Percentiles rank a stretch among this genome's conserved stretches.
phyloP scores from a whole-genome alignment of 2,888 invertebrate species.

The Rhingia rostrata region DNA sequence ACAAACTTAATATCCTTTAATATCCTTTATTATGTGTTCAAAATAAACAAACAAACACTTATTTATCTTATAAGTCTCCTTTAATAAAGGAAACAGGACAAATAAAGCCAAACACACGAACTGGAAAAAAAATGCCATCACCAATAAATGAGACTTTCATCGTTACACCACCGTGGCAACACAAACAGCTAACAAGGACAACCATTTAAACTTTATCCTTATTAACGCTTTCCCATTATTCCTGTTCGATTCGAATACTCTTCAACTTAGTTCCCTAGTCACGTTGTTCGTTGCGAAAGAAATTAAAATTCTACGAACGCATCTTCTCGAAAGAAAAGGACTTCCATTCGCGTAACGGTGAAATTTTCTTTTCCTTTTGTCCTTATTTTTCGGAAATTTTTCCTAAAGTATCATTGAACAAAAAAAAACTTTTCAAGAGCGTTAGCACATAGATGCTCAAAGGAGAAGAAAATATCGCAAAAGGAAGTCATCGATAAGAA shows the following conservation, averaged over 20 bases:
- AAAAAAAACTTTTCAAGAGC: slow-evolving; percentile 1
- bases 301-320: slow-evolving; percentile 72
- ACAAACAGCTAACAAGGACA: slow-evolving; percentile 67
- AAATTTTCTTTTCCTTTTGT: slow-evolving; percentile 8
- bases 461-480: background rate
- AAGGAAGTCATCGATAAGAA: too few relatives aligned
- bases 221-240: slow-evolving; percentile 60
- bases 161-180: slow-evolving; percentile 16
- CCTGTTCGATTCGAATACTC: slow-evolving; percentile 59
- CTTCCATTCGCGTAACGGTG: background rate
- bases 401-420: slow-evolving; percentile 9
- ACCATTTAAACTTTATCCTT: slow-evolving; percentile 71
- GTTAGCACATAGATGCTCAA: background rate
- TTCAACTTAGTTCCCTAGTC: slow-evolving; percentile 60
- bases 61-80: background rate
- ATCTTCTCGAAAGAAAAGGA: slow-evolving; percentile 45
- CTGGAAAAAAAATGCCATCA: slow-evolving; percentile 23
- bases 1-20: slow-evolving; percentile 10
- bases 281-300: slow-evolving; percentile 70
- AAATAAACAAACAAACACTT: slow-evolving; percentile 27
- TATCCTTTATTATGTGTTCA: slow-evolving; percentile 22
- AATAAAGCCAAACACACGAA: slow-evolving; percentile 11
- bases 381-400: slow-evolving; percentile 11
- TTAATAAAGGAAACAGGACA: background rate
- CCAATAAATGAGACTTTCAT: slow-evolving; percentile 58